phyloP scores from a whole-genome alignment of 2,888 invertebrate genomes.

The Acheta domesticus region DNA sequence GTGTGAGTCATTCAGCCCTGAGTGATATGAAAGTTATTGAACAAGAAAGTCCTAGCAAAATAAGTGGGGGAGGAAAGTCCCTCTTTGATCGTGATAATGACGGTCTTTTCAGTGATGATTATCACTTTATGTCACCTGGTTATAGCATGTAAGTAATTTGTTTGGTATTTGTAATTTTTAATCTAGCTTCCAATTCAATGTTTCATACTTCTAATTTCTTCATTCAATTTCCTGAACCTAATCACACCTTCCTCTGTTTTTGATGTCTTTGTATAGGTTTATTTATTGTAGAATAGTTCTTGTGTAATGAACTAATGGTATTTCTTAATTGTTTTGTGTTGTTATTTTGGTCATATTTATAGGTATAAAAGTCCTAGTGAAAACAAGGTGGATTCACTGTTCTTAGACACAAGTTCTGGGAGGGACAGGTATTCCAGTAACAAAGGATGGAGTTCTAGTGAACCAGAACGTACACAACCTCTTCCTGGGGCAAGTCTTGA shows the following conservation, averaged over 20 bases:
- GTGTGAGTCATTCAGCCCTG: slow-evolving; percentile 79
- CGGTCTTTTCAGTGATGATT: slow-evolving; percentile 55
- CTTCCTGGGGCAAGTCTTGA: slow-evolving; percentile 21
- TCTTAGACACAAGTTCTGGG: slow-evolving; percentile 34
- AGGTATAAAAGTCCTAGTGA: slow-evolving; percentile 33
- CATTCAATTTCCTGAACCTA: too few relatives aligned
- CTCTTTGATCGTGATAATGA: slow-evolving; percentile 45
- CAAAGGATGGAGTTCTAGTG: slow-evolving; percentile 27
- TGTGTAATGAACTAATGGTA: neutral
- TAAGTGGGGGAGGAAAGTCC: slow-evolving; percentile 46
- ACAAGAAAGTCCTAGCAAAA: slow-evolving; percentile 65
- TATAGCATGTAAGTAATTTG: slow-evolving; percentile 55
- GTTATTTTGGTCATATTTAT: neutral
- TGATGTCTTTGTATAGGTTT: neutral
- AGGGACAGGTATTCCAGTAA: slow-evolving; percentile 32
- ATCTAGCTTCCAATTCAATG: neutral
- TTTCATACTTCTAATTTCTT: too few relatives aligned
- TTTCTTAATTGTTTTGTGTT: neutral
- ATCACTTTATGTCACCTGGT: slow-evolving; percentile 48
- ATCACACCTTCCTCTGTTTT: too few relatives aligned
- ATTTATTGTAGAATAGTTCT: neutral
- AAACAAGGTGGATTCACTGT: slow-evolving; percentile 36
- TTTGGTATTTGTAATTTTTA: neutral
- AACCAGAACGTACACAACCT: slow-evolving; percentile 33
- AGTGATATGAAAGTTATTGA: slow-evolving; percentile 89